Conservation (phyloP, 2,113 vertebrate species). For the Poicephalus gulielmi region DNA sequence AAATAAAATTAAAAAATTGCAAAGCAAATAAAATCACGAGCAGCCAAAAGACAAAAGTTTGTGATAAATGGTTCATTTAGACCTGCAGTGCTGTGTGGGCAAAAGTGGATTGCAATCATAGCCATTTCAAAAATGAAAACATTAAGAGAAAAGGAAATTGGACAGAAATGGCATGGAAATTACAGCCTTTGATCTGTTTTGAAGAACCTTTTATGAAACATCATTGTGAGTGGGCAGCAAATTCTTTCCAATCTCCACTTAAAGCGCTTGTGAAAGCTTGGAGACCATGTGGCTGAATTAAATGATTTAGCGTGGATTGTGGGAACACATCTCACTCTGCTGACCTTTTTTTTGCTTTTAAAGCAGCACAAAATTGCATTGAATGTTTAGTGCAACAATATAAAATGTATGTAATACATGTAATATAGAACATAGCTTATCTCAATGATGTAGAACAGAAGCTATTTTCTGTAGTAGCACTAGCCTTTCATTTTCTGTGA, state of each 20-base stretch:
- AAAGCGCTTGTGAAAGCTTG: conserved; percentile 69
- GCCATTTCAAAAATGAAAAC: conserved; percentile 78
- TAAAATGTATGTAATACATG: background rate
- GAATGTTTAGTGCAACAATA: conserved; percentile 43
- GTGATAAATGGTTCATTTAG: conserved; percentile 79
- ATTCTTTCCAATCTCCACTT: conserved; percentile 71
- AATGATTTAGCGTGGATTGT: conserved; percentile 59
- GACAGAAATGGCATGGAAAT: conserved; percentile 80
- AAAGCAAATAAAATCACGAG: conserved; percentile 75
- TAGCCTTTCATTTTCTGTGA: background rate
- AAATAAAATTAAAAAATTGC: conserved; percentile 60
- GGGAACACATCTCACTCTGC: conserved; percentile 13
- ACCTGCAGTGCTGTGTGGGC: conserved; percentile 75
- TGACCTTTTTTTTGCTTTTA: conserved; percentile 60
- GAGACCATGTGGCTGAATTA: conserved; percentile 65
- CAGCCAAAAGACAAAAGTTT: conserved; percentile 75
- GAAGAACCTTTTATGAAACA: conserved; percentile 73
- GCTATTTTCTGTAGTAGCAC: conserved; percentile 13
- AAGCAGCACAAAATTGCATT: conserved; percentile 47
- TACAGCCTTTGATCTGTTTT: conserved; percentile 78
- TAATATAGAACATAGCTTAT: background rate
- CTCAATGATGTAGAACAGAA: background rate
- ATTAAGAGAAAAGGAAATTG: conserved; percentile 81
- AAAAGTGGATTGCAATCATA: conserved; percentile 82
- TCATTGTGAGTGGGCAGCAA: conserved; percentile 72